Percentiles rank a stretch among this genome's conserved stretches.
phyloP scores from a whole-genome alignment of 2,797 vertebrate species.

The Masticophis lateralis region DNA sequence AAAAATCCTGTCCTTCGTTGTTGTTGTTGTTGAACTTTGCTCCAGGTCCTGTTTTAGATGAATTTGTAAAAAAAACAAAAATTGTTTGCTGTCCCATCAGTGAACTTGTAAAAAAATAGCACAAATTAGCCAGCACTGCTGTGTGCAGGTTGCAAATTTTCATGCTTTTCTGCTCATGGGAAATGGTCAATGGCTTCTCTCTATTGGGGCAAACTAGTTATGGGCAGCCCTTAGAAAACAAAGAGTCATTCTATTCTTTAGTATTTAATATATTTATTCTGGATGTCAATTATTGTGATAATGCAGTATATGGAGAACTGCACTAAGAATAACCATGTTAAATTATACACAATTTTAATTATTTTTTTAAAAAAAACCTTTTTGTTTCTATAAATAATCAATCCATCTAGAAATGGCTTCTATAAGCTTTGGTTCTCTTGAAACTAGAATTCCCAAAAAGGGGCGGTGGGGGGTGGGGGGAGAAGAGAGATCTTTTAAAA shows the following conservation, averaged over 20 bases:
- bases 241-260: not conserved
- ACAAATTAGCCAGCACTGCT: not conserved
- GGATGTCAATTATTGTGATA: not conserved
- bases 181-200: not conserved
- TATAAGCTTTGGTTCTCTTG: not conserved
- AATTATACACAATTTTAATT: not conserved
- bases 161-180: not conserved
- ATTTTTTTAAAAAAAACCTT: not conserved
- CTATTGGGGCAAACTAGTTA: not conserved
- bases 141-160: not conserved
- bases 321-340: not conserved
- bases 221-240: not conserved
- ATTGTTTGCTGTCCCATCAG: not conserved
- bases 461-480: rapidly evolving
- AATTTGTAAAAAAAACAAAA: not conserved
- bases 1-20: not conserved
- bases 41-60: not conserved
- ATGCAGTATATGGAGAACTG: not conserved
- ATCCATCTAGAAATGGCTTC: not conserved
- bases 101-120: not conserved
- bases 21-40: not conserved
- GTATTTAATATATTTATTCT: not conserved
- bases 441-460: not conserved
- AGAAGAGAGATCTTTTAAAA: not conserved
- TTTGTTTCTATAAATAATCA: not conserved